These are phyloP conservation scores for Ceratina japonica DNA, from an alignment of 1,140 invertebrate species.

Conservation along the genomic window DNA sequence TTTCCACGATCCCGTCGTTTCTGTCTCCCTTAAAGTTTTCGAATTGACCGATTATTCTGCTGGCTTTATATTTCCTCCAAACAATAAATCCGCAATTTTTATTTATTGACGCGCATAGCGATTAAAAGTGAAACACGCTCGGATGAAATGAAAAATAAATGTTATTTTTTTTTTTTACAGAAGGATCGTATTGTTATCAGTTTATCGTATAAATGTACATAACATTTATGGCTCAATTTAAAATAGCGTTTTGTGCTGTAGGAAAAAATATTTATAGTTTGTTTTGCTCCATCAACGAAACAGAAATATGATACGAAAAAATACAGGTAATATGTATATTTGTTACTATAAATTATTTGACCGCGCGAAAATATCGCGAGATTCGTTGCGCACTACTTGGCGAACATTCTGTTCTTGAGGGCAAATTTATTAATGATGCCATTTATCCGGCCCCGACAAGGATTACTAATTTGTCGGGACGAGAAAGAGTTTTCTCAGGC, in stretches of 20 bases:
- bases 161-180: no score
- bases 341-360: not conserved
- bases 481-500: no score
- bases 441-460: not conserved
- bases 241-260: not conserved
- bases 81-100: not conserved
- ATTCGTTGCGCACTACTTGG: not conserved
- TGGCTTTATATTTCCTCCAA: not conserved
- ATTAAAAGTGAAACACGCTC: not conserved
- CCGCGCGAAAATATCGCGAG: not conserved
- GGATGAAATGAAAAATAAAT: not conserved
- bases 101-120: not conserved
- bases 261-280: not conserved
- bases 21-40: not conserved
- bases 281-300: not conserved
- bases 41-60: no score
- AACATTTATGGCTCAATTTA: not conserved
- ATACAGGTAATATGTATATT: not conserved
- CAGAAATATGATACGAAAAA: not conserved
- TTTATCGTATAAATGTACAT: not conserved
- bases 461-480: conserved; percentile 22
- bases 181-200: not conserved
- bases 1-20: not conserved
- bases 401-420: not conserved
- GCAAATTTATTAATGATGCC: conserved; percentile 3